Evolutionary conservation across 2,888 invertebrate species (phyloP), one percentile per base, ranked within the genome.

Genomic region (Drosophila kanekoi): DNA sequence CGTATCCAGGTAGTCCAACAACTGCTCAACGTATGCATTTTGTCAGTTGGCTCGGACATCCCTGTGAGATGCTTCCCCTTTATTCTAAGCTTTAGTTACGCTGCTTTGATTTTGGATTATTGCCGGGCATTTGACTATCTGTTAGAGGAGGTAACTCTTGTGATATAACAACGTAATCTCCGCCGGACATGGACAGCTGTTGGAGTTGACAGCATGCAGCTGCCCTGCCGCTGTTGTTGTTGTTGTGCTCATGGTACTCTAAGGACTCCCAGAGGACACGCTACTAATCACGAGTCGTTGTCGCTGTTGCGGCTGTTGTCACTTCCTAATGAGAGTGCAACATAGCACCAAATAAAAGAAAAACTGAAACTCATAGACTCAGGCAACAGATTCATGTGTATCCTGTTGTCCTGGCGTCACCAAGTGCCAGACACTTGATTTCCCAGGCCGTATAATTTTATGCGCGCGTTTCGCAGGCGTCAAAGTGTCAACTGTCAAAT

Each of bases 311-410:
- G 58, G 52, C 79, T 74, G 77, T 77, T 73, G 76, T 80, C 87
- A 87, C 82, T 85, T 85, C 81, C 77, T 85, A 87, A 87, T 87
- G 83, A 82, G 86, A 62, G 58, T 81, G 87, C 81, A 85, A 85
- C 74, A 56, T 54, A 68, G 87, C 70, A 85, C 87, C 78, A 66
- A 69, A 72, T 72, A 75, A 72, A 62, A 43, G n/a, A 58, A 33
- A 56, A 51, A 47, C 47, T 20, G 20, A 44, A 53, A 43, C 45
- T 32, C 37, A 16, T 14, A 38, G 53, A 44, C 28, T 10, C 32
- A 33, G 45, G 38, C 23, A 10, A 57, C 69, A 65, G 53, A 51
- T 64, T 52, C 69, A 62, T 74, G 62, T 57, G 43, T 47, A 65
- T 84, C 72, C 68, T 81, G 70, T 67, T 53, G 67, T 72, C 69